Percentiles rank a stretch among this genome's conserved stretches.
Evolutionary conservation across 2,888 invertebrate species (phyloP).

Genomic region (Bimastos eiseni): DNA sequence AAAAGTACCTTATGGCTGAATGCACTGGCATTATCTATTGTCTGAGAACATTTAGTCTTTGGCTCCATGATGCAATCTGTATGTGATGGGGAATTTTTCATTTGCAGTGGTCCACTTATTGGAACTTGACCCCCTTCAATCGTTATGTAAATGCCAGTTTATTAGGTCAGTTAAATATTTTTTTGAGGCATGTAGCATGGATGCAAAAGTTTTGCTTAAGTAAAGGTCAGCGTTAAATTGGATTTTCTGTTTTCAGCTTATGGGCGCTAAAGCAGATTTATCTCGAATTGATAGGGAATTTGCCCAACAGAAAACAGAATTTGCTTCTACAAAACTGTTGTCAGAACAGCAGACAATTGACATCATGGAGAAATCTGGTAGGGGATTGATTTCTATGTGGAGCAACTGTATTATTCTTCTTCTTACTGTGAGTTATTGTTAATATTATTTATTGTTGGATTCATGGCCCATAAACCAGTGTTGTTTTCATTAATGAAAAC

Average conservation of each 20-base stretch:
- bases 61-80: too few species aligned
- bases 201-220: background rate
- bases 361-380: constrained; percentile 57
- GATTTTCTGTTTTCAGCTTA: constrained; percentile 15
- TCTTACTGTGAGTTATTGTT: too few species aligned
- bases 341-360: constrained; percentile 55
- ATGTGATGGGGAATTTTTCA: background rate
- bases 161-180: background rate
- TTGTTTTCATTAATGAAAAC: too few species aligned
- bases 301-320: constrained; percentile 13
- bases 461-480: too few species aligned
- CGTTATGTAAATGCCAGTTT: background rate
- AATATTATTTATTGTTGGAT: too few species aligned
- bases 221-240: constrained; percentile 14
- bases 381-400: too few species aligned
- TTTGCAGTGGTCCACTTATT: background rate
- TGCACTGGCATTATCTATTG: too few species aligned
- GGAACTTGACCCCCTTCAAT: background rate
- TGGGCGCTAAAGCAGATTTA: background rate
- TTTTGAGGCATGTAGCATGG: background rate
- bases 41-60: too few species aligned
- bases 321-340: background rate
- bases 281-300: background rate
- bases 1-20: too few species aligned
- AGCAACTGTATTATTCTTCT: too few species aligned